Percentiles rank a stretch among this genome's conserved stretches.
phyloP scores from a whole-genome alignment of 2,888 invertebrate genomes.

The Chorisops tibialis region DNA sequence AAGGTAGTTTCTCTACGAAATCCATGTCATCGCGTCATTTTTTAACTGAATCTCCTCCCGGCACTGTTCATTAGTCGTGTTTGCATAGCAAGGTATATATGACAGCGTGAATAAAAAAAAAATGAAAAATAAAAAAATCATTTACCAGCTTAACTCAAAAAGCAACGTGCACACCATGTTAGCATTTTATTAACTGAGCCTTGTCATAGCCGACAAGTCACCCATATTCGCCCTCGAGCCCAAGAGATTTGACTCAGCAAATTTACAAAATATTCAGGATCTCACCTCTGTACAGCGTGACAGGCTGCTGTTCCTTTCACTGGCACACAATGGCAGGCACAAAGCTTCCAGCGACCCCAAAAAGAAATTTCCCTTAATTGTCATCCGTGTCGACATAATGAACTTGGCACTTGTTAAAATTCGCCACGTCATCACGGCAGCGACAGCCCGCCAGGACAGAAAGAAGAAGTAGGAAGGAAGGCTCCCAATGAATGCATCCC shows the following conservation, averaged over 20 bases:
- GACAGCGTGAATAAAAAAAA: too few relatives aligned
- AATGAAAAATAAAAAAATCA: too few relatives aligned
- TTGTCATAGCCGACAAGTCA: slow-evolving; percentile 22
- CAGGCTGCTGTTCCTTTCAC: not conserved
- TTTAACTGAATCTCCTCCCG: slow-evolving; percentile 18
- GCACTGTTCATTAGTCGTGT: slow-evolving; percentile 19
- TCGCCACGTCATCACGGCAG: slow-evolving; percentile 36
- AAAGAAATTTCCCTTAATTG: slow-evolving; percentile 34
- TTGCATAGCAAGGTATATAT: slow-evolving; percentile 15
- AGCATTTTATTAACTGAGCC: slow-evolving; percentile 21
- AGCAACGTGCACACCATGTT: slow-evolving; percentile 9
- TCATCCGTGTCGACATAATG: slow-evolving; percentile 38
- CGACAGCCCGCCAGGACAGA: slow-evolving; percentile 11
- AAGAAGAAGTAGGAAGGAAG: not conserved
- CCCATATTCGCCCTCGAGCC: slow-evolving; percentile 14
- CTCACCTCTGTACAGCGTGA: not conserved
- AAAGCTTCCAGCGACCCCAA: slow-evolving; percentile 13
- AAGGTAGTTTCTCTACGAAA: too few relatives aligned
- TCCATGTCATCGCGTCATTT: slow-evolving; percentile 10
- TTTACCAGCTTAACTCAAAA: slow-evolving; percentile 8
- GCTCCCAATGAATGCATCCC: not conserved
- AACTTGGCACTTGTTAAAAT: slow-evolving; percentile 38
- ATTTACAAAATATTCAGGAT: slow-evolving; percentile 14
- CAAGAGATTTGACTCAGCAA: slow-evolving; percentile 22
- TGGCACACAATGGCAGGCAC: not conserved